Base-by-base conservation (phyloP, 2,888 invertebrate species). In the Caradrina kadenii region DNA sequence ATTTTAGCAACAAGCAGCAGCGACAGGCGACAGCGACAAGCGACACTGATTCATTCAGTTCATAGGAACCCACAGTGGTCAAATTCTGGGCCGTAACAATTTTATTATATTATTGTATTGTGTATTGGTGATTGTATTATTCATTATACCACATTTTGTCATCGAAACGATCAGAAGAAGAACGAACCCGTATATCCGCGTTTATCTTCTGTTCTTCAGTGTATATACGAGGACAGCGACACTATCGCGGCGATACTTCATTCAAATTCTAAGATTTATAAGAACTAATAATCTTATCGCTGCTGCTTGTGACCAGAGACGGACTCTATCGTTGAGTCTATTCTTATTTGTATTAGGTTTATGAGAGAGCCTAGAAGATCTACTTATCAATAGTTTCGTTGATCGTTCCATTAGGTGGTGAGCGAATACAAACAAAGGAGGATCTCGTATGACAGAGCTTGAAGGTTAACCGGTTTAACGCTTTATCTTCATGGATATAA, bases 381-480 rank as follows among this genome's bases (percentile, higher is more conserved):
- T 45, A 53, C 35, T 68, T 53, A 59, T 66, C 77, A 62, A 73
- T 69, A 61, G 80, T 54, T 76, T 45, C 52, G 55, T 67, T 56
- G 69, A 70, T 79, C 68, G 39, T 76, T 65, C 69, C 78, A 79
- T 83, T 76, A 72, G 53, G 21, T 68, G 71, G 62, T 42, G 59
- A 75, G 65, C 50, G 59, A 55, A 53, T 42, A 74, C 66, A 80
- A 84, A 84, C 80, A 84, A 81, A 74, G 69, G 79, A 83, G 65
- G 59, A 73, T 71, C 79, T 70, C 70, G n/a, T 68, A 69, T 68
- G 78, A 45, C 60, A 26, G 56, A 62, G 54, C 56, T 50, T 72
- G 81, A 86, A 86, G 86, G 86, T 60, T 64, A 73, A 73, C 83
- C 55, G 49, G 75, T 73, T 72, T 63, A 63, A 61, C 69, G 64